Base-by-base conservation (phyloP, 2,888 invertebrate species). In the Linnaemya vulpina region DNA sequence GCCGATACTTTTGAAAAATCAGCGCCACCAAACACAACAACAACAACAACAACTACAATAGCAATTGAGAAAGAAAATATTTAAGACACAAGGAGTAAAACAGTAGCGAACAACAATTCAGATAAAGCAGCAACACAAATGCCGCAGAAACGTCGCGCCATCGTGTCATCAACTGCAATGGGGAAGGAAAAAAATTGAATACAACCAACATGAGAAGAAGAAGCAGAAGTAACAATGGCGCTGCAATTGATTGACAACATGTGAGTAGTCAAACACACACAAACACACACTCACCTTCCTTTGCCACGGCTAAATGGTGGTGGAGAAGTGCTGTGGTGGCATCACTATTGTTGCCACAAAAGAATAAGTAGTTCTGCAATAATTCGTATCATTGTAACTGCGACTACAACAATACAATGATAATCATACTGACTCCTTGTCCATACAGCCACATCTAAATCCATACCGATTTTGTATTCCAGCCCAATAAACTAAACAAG, bases 241-340 rank as follows among this genome's bases (percentile, higher is more conserved):
- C 87, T 85, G 86, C 87, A 87, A 87, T 86, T 88, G 88, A 88
- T 88, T 88, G 88, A 88, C 88, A 88, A 88, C 87, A 86, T 86
- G 84, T 86, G 87, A 87, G 80, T 86, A 86, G 83, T 84, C 81
- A 80, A 75, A 53, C 58, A 78, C 20, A 73, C 30, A 67, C n/a
- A 49, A 65, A 67, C 30, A n/a, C 5, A 30, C 17, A 63, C 35
- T 65, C 55, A 38, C 20, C 22, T 53, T 13, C 43, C 11, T n/a
- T 9, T 25, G n/a, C 71, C 68, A n/a, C 9, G 38, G 1, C 20
- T 1, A 5, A 2, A 30, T 25, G 3, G 22, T 9, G 51, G 46
- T 62, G 49, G 73, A 60, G 70, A 77, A 63, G 77, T 85, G 86
- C 38, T 73, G 86, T 83, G 63, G 71, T 84, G 81, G 67, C 67